phyloP scores from a whole-genome alignment of 2,888 invertebrate species.

The Mimas tiliae region DNA sequence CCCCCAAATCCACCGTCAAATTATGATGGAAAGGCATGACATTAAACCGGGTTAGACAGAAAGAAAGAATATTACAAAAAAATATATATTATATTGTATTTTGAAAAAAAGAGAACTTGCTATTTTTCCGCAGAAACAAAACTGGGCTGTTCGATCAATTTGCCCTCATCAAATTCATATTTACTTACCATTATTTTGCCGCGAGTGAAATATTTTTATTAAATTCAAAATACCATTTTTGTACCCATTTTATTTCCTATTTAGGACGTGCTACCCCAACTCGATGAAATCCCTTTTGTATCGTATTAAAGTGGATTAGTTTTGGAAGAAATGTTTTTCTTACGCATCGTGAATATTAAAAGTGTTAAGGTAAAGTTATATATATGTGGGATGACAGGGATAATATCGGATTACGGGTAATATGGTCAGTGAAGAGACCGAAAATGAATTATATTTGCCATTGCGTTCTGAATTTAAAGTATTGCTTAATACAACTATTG shows the following conservation, averaged over 20 bases:
- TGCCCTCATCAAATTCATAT: background rate
- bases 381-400: background rate
- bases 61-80: too few relatives aligned
- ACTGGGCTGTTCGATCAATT: too few relatives aligned
- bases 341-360: slow-evolving; percentile 14
- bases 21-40: too few relatives aligned
- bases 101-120: too few relatives aligned
- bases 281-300: slow-evolving; percentile 28
- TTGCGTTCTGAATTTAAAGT: background rate
- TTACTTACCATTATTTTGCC: background rate
- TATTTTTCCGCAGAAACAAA: too few relatives aligned
- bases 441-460: background rate
- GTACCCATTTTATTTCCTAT: slow-evolving; percentile 24
- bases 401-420: background rate
- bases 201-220: slow-evolving; percentile 1
- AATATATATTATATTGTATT: too few relatives aligned
- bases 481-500: too few relatives aligned
- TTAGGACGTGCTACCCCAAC: slow-evolving; percentile 26
- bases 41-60: too few relatives aligned
- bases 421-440: background rate
- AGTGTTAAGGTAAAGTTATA: background rate
- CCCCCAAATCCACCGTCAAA: too few relatives aligned
- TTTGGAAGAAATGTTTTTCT: slow-evolving; percentile 23
- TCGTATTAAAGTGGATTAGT: slow-evolving; percentile 28
- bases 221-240: slow-evolving; percentile 15